Evolutionary conservation across 2,113 vertebrate genomes (phyloP).

Genomic region (Bagarius yarrelli): DNA sequence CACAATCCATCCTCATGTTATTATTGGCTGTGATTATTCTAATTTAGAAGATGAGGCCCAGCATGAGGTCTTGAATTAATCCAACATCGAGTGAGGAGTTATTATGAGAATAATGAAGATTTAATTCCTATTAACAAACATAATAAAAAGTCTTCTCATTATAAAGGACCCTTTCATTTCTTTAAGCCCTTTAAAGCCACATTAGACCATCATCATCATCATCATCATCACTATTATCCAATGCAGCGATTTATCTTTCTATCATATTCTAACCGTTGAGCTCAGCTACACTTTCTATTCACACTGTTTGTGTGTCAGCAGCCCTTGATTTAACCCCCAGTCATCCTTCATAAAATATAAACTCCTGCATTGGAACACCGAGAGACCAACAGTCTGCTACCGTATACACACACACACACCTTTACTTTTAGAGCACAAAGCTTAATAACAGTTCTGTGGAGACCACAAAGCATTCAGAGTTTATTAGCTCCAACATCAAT

Average conservation of each 20-base stretch:
- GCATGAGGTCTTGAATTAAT: too few relatives aligned
- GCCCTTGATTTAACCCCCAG: not conserved
- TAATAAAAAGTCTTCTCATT: not conserved
- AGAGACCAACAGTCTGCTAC: not conserved
- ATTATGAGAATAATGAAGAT: not conserved
- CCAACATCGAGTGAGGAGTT: too few relatives aligned
- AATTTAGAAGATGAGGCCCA: too few relatives aligned
- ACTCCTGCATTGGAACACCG: too few relatives aligned
- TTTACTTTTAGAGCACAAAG: not conserved
- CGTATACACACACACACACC: not conserved
- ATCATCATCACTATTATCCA: not conserved
- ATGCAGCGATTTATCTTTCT: not conserved
- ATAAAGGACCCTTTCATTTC: not conserved
- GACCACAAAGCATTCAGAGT: not conserved
- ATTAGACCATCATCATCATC: not conserved
- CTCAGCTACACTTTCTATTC: not conserved
- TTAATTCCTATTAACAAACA: not conserved
- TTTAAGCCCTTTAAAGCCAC: not conserved
- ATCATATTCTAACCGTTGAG: not conserved
- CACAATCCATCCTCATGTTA: not conserved
- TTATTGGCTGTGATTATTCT: not conserved
- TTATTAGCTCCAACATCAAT: conserved; percentile 3
- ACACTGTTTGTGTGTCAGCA: not conserved
- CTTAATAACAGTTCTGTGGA: not conserved
- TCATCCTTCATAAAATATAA: not conserved